Base-by-base conservation (phyloP, 1,140 invertebrate species). In the Magallana angulata region DNA sequence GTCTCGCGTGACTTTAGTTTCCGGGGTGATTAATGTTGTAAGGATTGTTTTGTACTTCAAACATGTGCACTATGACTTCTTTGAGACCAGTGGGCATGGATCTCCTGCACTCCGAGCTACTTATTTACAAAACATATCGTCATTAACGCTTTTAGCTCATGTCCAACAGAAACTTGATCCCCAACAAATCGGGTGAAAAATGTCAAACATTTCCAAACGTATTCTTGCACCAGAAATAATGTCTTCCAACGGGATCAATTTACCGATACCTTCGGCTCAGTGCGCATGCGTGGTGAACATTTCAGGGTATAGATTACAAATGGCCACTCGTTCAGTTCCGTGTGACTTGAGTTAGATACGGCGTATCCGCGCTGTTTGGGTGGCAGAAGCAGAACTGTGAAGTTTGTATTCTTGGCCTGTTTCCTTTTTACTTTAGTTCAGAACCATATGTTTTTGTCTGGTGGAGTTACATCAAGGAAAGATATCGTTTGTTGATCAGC, bases 191-290 rank as follows among this genome's bases (percentile, higher is more conserved):
- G 36, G 68, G 68, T 76, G 68, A 76, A 76, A 76, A 36, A 76
- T 76, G 68, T 76, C 68, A 76, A 76, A 76, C 68, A 76, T 76
- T 30, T 30, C 36, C 68, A 76, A 36, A 76, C 68, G 68, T 76
- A 76, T 76, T 76, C 68, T 76, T 76, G 68, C 68, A 76, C 36
- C 68, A 76, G 36, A 30, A 76, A 76, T 76, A 76, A 68, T 68
- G 64, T 36, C 24, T 76, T 76, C 68, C 68, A 76, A 12, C 11
- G 68, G 24, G 24, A 76, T 30, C 4, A 76, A 18, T 76, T 76
- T 76, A 30, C 68, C 24, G 8, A 76, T 8, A 76, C 9, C 14
- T 30, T 12, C 30, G 12, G 8, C 24, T 30, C 68, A 76, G 36
- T 76, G 24, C 68, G 68, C 68, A 76, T 76, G 68, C 68, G 18